Evolutionary conservation across 2,113 vertebrate species (phyloP).

Genomic region (Sphaerodactylus townsendi): DNA sequence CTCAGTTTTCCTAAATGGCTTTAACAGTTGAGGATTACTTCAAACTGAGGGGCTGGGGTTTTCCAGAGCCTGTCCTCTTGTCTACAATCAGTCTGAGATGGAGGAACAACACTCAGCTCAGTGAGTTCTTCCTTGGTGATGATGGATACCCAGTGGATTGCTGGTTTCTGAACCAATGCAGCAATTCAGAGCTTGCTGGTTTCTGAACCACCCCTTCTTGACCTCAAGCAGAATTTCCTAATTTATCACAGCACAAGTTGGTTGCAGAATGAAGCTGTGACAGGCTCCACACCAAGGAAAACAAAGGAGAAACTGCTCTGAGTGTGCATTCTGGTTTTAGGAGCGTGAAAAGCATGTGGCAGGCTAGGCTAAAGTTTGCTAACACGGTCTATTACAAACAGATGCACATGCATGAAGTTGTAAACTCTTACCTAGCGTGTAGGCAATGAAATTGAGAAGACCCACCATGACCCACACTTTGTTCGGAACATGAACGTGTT

Average conservation of each 20-base stretch:
- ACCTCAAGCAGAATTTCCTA: background rate
- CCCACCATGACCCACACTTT: conserved; percentile 93
- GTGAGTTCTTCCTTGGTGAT: background rate
- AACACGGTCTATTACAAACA: background rate
- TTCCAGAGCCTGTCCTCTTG: background rate
- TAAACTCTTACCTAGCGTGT: conserved; percentile 89
- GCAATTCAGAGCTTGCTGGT: background rate
- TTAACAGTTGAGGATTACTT: background rate
- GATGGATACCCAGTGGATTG: background rate
- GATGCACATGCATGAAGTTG: too few relatives aligned
- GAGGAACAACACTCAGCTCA: background rate
- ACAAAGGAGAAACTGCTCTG: background rate
- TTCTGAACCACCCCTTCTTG: background rate
- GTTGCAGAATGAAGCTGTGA: background rate
- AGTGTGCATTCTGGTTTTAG: background rate
- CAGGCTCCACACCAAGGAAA: too few relatives aligned
- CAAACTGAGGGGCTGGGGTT: background rate
- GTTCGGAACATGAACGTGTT: conserved; percentile 86
- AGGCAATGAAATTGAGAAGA: conserved; percentile 94
- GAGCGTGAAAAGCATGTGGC: background rate
- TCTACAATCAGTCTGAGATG: background rate
- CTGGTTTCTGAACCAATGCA: too few relatives aligned
- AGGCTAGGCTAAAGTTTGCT: too few relatives aligned
- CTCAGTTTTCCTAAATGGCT: background rate
- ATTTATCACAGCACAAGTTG: too few relatives aligned